Conservation (phyloP, 2,888 invertebrate genomes). For the Mayetiola destructor region DNA sequence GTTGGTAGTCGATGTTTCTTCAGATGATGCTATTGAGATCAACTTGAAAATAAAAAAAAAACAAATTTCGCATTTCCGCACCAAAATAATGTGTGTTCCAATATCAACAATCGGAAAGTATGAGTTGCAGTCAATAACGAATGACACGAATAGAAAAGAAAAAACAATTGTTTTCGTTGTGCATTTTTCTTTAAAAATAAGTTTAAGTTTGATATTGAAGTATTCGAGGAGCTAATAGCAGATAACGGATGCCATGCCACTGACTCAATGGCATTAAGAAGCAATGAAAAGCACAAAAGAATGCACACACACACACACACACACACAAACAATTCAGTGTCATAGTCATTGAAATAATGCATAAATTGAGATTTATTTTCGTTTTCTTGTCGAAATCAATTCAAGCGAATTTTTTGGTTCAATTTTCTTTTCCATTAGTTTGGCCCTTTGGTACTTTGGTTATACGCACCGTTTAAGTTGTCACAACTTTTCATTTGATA, state of each 20-base stretch:
- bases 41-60: neutral
- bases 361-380: constrained; percentile 12
- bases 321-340: neutral
- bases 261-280: neutral
- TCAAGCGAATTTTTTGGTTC: neutral
- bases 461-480: constrained; percentile 9
- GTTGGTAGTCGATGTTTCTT: constrained; percentile 3
- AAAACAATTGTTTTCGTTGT: constrained; percentile 4
- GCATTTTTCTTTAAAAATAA: constrained; percentile 4
- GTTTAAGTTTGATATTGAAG: neutral
- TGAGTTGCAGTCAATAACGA: neutral
- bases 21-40: neutral
- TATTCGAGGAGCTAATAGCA: too few relatives aligned
- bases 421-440: neutral
- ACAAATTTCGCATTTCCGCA: too few relatives aligned
- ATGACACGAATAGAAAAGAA: neutral
- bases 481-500: neutral
- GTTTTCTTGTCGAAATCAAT: constrained; percentile 1
- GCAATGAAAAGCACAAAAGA: neutral
- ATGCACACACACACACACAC: neutral
- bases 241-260: too few relatives aligned
- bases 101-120: neutral
- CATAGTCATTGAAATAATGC: too few relatives aligned
- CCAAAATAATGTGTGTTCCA: neutral
- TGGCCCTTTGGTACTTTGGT: neutral